Evolutionary conservation across 2,888 invertebrate species (phyloP), one percentile per base, ranked within the genome.

Genomic region (Leptarthrus brevirostris): DNA sequence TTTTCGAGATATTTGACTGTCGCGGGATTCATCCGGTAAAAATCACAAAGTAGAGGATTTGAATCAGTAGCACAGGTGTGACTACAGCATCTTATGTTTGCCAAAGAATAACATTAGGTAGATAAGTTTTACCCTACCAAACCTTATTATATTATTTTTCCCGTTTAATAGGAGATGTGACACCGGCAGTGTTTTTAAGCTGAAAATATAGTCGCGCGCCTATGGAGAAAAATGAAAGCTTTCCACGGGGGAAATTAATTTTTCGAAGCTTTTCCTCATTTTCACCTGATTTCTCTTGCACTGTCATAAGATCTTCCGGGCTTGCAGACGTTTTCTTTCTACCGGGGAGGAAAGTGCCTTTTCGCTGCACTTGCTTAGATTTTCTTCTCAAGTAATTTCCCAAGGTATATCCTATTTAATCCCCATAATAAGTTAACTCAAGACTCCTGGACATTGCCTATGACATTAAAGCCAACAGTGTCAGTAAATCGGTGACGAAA

Each of bases 251-350:
- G 14, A 64, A 56, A 30, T 30, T 56, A n/a, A 40, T n/a, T 22
- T 5, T n/a, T 44, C n/a, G 24, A 44, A 64, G 64, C 64, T 64
- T 47, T 64, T 24, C 12, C 44, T n/a, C 18, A 44, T 64, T 64
- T 64, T 40, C 47, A 64, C 64, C 64, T 64, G 64, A 44, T n/a
- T 64, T 64, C 16, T 30, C 40, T 64, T 16, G 64, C 64, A 64
- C 44, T 64, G 47, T 22, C 64, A 47, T 40, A 40, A 64, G 64
- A 47, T 64, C 26, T 64, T 64, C 64, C 64, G 64, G 64, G 47
- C 44, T 64, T 64, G 44, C 64, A 64, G 64, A 64, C 64, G 64
- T 64, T 64, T 64, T 44, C 64, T 44, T 64, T 14, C 22, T 40
- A 64, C 14, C 44, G 47, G 8, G 22, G 14, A n/a, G 47, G 18